A percentile compares a stretch with the other conserved stretches of the same genome.
Conservation (phyloP, 2,113 vertebrate species). For the Sinosuthora webbiana region DNA sequence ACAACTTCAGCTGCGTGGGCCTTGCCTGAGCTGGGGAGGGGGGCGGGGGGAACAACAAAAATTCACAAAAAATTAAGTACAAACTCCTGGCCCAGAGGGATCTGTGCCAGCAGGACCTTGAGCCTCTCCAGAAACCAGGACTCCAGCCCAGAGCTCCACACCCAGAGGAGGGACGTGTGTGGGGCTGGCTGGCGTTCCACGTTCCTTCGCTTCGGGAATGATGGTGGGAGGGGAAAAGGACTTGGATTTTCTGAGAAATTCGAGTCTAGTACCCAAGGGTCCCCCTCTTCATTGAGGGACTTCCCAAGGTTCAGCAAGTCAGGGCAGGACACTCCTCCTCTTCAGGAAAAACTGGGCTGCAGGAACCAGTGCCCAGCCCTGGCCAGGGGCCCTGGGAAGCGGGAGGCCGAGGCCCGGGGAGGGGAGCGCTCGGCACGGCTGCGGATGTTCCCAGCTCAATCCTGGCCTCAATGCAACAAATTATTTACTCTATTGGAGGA, state of each 20-base stretch:
- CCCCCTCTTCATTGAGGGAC: conserved; percentile 20
- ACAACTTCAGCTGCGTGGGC: conserved; percentile 50
- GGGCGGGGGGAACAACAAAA: neutral
- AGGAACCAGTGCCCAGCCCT: conserved; percentile 25
- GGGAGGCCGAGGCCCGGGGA: conserved; percentile 18
- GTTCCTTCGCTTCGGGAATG: neutral
- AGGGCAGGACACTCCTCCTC: conserved; percentile 33
- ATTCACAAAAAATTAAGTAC: neutral
- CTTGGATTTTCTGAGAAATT: conserved; percentile 18
- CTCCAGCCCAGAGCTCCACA: neutral
- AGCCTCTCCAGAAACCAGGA: neutral
- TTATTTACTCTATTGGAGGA: neutral
- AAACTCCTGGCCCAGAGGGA: conserved; percentile 24
- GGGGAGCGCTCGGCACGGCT: neutral
- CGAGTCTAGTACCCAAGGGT: conserved; percentile 17
- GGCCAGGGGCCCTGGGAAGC: conserved; percentile 49
- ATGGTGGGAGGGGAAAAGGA: neutral
- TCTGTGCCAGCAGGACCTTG: conserved; percentile 4
- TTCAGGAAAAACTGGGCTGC: neutral
- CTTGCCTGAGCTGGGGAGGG: neutral
- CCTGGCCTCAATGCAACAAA: neutral
- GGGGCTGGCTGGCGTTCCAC: neutral
- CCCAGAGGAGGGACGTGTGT: neutral
- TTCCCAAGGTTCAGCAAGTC: conserved; percentile 46
- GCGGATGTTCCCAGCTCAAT: conserved; percentile 37